Base-by-base conservation (phyloP, 2,888 invertebrate genomes). In the Agrochola litura region DNA sequence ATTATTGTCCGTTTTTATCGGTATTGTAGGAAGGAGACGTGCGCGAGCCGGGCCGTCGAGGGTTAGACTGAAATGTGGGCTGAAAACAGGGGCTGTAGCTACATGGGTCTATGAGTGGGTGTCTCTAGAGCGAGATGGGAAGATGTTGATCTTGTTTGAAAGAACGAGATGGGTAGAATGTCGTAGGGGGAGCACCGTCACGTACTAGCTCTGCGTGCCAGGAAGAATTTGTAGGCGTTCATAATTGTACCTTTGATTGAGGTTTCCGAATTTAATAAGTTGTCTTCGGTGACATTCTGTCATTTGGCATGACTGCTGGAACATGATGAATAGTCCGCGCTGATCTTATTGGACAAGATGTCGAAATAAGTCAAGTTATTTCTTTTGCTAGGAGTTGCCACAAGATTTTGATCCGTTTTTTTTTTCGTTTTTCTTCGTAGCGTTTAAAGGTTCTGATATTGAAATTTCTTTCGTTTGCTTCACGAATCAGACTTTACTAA, bases 151-250 rank as follows among this genome's bases (percentile, higher is more conserved):
- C 41, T 43, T 8, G 14, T 56, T 37, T 0, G 91, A 16, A 58
- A 1, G 89, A 94, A 58, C 84, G 89, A 77, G 94, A 90, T 12
- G 61, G 88, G 2, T 67, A 30, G 76, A 88, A 82, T 85, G 88
- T 89, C 89, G 88, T 89, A 89, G 89, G 92, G 93, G 91, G 92
- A 89, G 89, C 89, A 90, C 90, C 87, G 90, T 92, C 92, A 92
- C 93, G 93, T 93, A 93, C 91, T 89, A 85, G 83, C 70, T 90
- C 90, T 91, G 76, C 87, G 89, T 90, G 91, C 86, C 92, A 94
- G 94, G 93, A 94, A 93, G 93, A 94, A 93, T 92, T 95, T 93
- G 95, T 95, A 94, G 95, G 95, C 95, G 95, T 93, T 90, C 87
- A 93, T 93, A 93, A 93, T 93, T 93, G 91, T 93, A 93, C 92